phyloP scores from a whole-genome alignment of 2,888 invertebrate species.

The Phania funesta region DNA sequence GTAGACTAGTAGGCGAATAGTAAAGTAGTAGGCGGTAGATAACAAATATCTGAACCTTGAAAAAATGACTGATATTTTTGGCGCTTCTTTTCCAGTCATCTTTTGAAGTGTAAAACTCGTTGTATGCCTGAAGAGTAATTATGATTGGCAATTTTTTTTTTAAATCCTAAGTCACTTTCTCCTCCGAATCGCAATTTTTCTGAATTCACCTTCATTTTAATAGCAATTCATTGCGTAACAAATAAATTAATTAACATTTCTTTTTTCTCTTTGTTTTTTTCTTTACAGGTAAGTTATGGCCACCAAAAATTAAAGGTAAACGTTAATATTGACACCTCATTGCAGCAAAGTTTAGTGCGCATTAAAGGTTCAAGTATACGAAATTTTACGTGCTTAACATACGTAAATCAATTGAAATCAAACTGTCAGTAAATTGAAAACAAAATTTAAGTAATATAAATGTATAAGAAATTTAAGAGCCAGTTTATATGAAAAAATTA shows the following conservation, averaged over 20 bases:
- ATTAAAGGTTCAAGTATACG: constrained; percentile 49
- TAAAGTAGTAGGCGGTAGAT: too few species aligned
- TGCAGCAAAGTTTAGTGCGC: neutral
- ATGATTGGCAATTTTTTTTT: too few species aligned
- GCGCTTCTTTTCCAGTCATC: too few species aligned
- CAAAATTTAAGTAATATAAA: constrained; percentile 7
- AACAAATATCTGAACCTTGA: too few species aligned
- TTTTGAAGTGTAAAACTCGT: too few species aligned
- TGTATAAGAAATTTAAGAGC: constrained; percentile 1
- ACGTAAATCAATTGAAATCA: neutral
- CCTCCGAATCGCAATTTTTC: neutral
- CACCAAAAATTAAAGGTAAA: neutral
- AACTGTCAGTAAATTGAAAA: neutral
- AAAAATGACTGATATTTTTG: too few species aligned
- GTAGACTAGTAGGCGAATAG: too few species aligned
- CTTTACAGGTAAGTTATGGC: constrained; percentile 58
- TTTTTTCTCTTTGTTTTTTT: constrained; percentile 17
- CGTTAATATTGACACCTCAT: neutral
- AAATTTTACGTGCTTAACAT: constrained; percentile 52
- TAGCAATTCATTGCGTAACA: neutral
- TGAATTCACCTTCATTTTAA: neutral
- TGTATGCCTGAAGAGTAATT: too few species aligned
- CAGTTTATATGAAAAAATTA: too few species aligned
- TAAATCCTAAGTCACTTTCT: too few species aligned
- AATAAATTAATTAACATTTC: constrained; percentile 1